A percentile compares a stretch with the other conserved stretches of the same genome.
These are phyloP conservation scores for Aphidius gifuensis DNA, from an alignment of 1,140 invertebrate genomes.

Conservation along the genomic window DNA sequence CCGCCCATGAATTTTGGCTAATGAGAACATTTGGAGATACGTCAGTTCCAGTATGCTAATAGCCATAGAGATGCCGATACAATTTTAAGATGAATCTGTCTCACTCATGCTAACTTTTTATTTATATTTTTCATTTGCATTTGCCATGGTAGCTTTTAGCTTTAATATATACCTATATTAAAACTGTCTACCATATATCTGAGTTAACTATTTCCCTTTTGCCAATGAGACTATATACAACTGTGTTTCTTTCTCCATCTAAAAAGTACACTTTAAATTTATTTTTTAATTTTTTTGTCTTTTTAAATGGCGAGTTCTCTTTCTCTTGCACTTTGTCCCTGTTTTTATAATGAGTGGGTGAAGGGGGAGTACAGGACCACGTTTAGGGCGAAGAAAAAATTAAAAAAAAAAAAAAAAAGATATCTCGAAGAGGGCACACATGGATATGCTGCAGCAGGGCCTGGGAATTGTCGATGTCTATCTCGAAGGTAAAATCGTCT, in stretches of 20 bases:
- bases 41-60: slow-evolving; percentile 58
- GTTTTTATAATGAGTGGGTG: no score
- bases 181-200: slow-evolving; percentile 49
- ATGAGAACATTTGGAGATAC: slow-evolving; percentile 58
- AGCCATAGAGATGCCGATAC: slow-evolving; percentile 57
- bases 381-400: not conserved
- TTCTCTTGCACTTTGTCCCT: no score
- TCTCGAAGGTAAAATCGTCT: slow-evolving; percentile 12
- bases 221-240: not conserved
- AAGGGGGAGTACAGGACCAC: not conserved
- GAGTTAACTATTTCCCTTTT: slow-evolving; percentile 44
- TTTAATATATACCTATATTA: slow-evolving; percentile 44
- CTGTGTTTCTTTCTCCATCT: not conserved
- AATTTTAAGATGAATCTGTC: slow-evolving; percentile 56
- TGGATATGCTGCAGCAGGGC: no score
- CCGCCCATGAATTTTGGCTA: slow-evolving; percentile 57
- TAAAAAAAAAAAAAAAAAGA: no score
- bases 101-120: slow-evolving; percentile 22
- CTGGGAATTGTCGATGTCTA: not conserved
- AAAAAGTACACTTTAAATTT: not conserved
- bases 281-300: not conserved
- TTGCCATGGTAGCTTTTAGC: slow-evolving; percentile 25
- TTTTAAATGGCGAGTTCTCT: not conserved
- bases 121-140: slow-evolving; percentile 17
- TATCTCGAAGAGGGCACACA: no score